Evolutionary conservation across 2,113 vertebrate species (phyloP).

Genomic region (Onychostruthus taczanowskii): DNA sequence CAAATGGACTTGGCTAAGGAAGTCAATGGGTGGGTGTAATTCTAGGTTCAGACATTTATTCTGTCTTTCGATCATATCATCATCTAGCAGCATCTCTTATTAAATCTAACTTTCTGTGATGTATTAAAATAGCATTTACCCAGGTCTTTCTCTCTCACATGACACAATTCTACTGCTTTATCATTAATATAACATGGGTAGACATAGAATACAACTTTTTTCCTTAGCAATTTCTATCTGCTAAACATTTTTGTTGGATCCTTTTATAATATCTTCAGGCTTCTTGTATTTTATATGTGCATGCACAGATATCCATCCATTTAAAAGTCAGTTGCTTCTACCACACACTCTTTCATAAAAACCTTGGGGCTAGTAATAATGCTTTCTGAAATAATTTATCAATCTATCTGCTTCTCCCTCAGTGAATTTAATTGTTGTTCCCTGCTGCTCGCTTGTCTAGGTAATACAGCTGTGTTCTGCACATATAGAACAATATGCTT

Average conservation of each 20-base stretch:
- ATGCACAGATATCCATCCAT: conserved; percentile 6
- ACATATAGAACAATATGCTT: conserved; percentile 37
- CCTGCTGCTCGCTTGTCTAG: conserved; percentile 54
- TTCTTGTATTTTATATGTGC: conserved; percentile 15
- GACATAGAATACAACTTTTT: not conserved
- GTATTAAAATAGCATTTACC: conserved; percentile 23
- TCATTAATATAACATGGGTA: not conserved
- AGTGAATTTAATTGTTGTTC: conserved; percentile 66
- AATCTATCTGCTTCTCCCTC: conserved; percentile 52
- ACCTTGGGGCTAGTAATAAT: conserved; percentile 60
- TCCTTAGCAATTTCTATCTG: not conserved
- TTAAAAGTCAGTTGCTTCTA: conserved; percentile 37
- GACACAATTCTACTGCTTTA: not conserved
- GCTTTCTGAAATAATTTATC: conserved; percentile 66
- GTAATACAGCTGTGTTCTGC: conserved; percentile 45
- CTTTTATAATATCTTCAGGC: conserved; percentile 36
- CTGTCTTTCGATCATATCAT: not conserved
- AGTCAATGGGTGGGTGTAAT: conserved; percentile 21
- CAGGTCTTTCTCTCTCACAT: not conserved
- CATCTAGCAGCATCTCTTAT: conserved; percentile 17
- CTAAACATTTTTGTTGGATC: conserved; percentile 35
- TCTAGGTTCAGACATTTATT: conserved; percentile 23
- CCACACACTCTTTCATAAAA: conserved; percentile 25
- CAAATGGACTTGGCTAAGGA: conserved; percentile 8
- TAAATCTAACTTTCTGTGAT: conserved; percentile 16